A percentile compares a stretch with the other conserved stretches of the same genome.
Conservation (phyloP, 2,113 vertebrate genomes). For the Salminus brasiliensis region DNA sequence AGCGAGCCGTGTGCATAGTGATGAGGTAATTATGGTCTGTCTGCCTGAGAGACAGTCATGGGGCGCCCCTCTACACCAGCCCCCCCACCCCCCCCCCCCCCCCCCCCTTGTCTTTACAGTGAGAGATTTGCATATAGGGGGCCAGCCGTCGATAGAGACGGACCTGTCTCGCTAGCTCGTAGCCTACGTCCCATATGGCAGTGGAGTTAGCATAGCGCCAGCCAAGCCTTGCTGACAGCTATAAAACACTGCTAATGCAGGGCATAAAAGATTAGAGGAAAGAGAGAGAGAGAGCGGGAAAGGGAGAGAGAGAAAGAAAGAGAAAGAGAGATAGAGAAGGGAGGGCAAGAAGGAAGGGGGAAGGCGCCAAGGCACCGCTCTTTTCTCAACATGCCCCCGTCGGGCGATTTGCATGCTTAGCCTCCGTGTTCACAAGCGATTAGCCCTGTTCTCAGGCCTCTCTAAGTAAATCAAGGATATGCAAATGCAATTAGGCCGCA, state of each 20-base stretch:
- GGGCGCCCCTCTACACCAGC: slow-evolving; percentile 57
- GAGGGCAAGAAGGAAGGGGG: background rate
- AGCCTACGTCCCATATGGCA: slow-evolving; percentile 67
- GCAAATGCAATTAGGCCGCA: slow-evolving; percentile 85
- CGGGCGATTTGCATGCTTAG: slow-evolving; percentile 36
- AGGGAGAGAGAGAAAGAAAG: background rate
- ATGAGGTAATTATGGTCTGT: slow-evolving; percentile 68
- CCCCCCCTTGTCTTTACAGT: slow-evolving; percentile 60
- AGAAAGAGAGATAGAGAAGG: background rate
- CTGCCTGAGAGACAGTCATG: slow-evolving; percentile 51
- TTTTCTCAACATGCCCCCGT: slow-evolving; percentile 19
- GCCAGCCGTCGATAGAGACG: slow-evolving; percentile 16
- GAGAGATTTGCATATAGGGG: slow-evolving; percentile 68
- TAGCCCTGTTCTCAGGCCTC: slow-evolving; percentile 41
- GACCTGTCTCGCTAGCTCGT: slow-evolving; percentile 43
- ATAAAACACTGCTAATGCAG: slow-evolving; percentile 30
- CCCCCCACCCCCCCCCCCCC: too few species aligned
- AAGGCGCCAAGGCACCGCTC: background rate
- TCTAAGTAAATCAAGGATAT: slow-evolving; percentile 69
- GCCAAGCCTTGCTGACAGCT: slow-evolving; percentile 18
- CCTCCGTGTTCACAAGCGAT: slow-evolving; percentile 49
- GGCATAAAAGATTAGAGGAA: slow-evolving; percentile 16
- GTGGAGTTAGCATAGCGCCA: slow-evolving; percentile 11
- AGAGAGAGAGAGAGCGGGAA: background rate
- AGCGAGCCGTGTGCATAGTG: slow-evolving; percentile 67